Percentiles rank a stretch among this genome's conserved stretches.
phyloP scores from a whole-genome alignment of 2,888 invertebrate species.

The Cenopis cana region DNA sequence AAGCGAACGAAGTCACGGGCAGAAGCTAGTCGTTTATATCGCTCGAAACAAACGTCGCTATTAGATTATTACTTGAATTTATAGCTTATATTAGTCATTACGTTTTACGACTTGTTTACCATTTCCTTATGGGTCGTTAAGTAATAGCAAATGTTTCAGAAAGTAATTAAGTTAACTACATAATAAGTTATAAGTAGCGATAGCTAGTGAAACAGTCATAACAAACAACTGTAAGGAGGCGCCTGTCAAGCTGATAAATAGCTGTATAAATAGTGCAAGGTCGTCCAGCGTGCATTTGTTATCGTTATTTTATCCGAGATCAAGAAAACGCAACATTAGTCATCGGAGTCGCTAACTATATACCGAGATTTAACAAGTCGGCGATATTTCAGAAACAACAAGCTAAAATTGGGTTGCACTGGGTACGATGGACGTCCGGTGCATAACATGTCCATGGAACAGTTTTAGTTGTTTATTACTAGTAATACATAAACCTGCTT shows the following conservation, averaged over 20 bases:
- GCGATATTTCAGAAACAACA: conserved; percentile 66
- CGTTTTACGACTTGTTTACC: conserved; percentile 28
- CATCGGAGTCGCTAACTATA: conserved; percentile 55
- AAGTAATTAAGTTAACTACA: conserved; percentile 31
- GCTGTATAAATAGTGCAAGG: conserved; percentile 39
- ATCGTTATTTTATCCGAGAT: conserved; percentile 24
- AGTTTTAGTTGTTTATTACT: conserved; percentile 53
- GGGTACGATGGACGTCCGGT: conserved; percentile 60
- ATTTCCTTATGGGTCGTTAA: conserved; percentile 29
- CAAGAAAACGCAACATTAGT: conserved; percentile 52
- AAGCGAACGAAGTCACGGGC: too few species aligned
- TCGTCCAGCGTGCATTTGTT: conserved; percentile 23
- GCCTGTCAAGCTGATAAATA: conserved; percentile 28
- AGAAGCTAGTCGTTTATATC: not conserved
- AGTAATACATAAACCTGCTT: conserved; percentile 61
- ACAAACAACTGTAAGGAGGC: conserved; percentile 33
- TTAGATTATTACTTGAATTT: not conserved
- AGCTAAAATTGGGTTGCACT: conserved; percentile 71
- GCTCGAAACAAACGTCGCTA: not conserved
- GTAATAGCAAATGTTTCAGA: conserved; percentile 8
- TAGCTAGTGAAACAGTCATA: conserved; percentile 19
- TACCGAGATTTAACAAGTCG: conserved; percentile 60
- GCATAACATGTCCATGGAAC: conserved; percentile 60
- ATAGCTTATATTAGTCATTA: conserved; percentile 23
- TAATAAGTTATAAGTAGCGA: conserved; percentile 13